These are phyloP conservation scores for Cathartes aura DNA, from an alignment of 2,113 vertebrate genomes.

Conservation along the genomic window DNA sequence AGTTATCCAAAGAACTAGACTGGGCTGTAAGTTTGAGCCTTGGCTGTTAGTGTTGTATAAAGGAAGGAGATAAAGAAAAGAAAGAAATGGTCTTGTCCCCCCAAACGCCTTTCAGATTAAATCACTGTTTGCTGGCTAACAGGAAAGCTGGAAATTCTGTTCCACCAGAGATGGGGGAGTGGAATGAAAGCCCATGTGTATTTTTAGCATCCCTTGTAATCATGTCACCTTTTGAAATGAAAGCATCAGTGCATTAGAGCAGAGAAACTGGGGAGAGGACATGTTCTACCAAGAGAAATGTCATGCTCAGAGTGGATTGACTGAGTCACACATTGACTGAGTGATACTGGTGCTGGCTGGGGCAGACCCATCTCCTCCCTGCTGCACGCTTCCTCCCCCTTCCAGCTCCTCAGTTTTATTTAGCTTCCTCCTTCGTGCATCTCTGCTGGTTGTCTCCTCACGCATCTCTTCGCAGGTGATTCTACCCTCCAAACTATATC, in stretches of 20 bases:
- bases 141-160: background rate
- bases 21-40: background rate
- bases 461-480: background rate
- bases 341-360: background rate
- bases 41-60: background rate
- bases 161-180: background rate
- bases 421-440: background rate
- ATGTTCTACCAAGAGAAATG: slow-evolving; percentile 29
- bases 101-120: background rate
- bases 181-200: slow-evolving; percentile 2
- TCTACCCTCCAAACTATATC: background rate
- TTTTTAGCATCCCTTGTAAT: slow-evolving; percentile 53
- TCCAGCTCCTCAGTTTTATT: background rate
- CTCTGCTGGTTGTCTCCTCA: background rate
- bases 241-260: slow-evolving; percentile 37
- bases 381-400: background rate
- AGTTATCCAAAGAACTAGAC: background rate
- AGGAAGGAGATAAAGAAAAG: background rate
- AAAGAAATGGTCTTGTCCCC: background rate
- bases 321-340: background rate
- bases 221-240: slow-evolving; percentile 54
- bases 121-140: background rate
- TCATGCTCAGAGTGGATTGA: slow-evolving; percentile 5
- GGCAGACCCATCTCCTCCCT: background rate
- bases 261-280: slow-evolving; percentile 1